Evolutionary conservation across 2,113 vertebrate species (phyloP), one percentile per base, ranked within the genome.

Genomic region (Gobius niger): DNA sequence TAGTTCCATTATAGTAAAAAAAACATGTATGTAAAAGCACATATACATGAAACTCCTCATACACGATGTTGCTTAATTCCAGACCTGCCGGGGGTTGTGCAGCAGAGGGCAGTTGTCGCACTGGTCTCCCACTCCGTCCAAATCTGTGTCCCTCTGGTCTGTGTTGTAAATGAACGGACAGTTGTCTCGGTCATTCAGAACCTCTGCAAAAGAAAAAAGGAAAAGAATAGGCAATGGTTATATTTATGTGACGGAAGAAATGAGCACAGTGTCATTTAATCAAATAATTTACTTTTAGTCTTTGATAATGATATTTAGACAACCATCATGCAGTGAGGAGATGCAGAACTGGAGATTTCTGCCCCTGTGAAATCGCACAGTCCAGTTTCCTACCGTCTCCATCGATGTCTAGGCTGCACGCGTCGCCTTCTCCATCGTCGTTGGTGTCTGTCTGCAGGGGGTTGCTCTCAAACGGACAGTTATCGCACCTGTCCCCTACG

Each of bases 101-200:
- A 96, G 91, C 57, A 98, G 79, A 0, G 97, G 97, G 59, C 97
- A 99, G 73, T 99, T 99, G 88, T 99, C 97, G 70, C 97, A 99
- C 80, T 96, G 96, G 83, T 99, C 97, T 15, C 97, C 97, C 52
- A 98, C 95, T 2, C 95, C 95, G 18, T 99, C 97, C 49, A 95
- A 80, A 42, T 99, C 97, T 0, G 94, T 97, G 90, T 99, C 97
- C 60, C 92, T 94, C 90, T 98, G 97, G 83, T 98, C 95, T 0
- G 95, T 97, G 89, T 99, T 99, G 78, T 98, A 99, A 68, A 98
- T 88, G 0, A 93, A 92, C 15, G 97, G 96, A 80, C 97, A 99
- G 71, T 99, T 99, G 88, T 99, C 97, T n/a, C 82, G 77, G 46
- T 97, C 95, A 56, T 99, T 98, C 83, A 96, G 92, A 84, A 96